phyloP scores from a whole-genome alignment of 92 coral and sea anemone species.

The Anthopleura xanthogrammica region DNA sequence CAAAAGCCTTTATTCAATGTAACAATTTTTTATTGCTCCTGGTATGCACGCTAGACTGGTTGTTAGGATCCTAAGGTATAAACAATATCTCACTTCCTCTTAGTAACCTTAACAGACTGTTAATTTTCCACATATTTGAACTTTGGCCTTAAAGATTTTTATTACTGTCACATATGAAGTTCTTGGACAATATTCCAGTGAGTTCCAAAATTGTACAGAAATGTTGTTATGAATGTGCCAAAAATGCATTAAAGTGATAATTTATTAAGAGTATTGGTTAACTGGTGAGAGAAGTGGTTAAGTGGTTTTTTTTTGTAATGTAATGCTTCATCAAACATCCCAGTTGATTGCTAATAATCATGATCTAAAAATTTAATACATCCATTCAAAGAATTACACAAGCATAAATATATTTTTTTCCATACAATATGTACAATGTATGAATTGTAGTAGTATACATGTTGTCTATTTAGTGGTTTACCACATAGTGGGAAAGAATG shows the following conservation, averaged over 20 bases:
- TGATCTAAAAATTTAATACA: too few species aligned
- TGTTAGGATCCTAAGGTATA: conserved; percentile 10
- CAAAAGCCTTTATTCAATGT: not conserved
- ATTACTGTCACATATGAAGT: not conserved
- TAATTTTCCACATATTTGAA: not conserved
- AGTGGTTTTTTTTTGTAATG: too few species aligned
- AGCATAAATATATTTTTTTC: not conserved
- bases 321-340: too few species aligned
- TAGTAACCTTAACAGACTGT: conserved; percentile 8
- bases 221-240: not conserved
- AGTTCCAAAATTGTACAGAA: not conserved
- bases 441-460: not conserved
- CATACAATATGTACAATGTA: too few species aligned
- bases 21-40: not conserved
- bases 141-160: not conserved
- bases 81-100: conserved; percentile 23
- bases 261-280: not conserved
- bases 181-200: not conserved
- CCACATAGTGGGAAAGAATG: too few species aligned
- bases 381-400: not conserved
- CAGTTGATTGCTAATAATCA: too few species aligned
- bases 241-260: not conserved
- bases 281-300: not conserved
- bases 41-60: conserved; percentile 7
- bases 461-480: not conserved